phyloP scores from a whole-genome alignment of 2,888 invertebrate species.

The Xiphydria camelus region DNA sequence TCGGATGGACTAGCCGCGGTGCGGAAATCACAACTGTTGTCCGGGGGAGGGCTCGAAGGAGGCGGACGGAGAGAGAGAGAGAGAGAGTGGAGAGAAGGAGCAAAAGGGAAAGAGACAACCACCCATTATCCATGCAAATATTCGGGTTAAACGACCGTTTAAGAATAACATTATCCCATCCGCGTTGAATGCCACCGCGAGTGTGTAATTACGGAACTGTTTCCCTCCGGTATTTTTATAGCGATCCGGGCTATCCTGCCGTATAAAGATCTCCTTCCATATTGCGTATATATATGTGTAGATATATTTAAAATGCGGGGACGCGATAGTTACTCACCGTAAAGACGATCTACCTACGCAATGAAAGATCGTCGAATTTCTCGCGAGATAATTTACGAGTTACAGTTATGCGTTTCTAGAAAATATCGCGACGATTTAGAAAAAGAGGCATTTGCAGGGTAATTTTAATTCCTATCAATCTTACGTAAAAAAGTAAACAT shows the following conservation, averaged over 20 bases:
- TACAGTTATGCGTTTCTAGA: no score
- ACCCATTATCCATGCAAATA: constrained; percentile 16
- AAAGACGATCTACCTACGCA: no score
- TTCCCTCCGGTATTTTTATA: constrained; percentile 12
- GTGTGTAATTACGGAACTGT: constrained; percentile 25
- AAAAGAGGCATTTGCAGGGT: no score
- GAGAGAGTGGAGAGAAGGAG: background rate
- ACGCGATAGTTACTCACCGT: no score
- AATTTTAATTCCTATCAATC: no score
- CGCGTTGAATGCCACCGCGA: constrained; percentile 11
- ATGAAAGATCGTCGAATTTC: constrained; percentile 12
- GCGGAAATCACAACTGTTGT: no score
- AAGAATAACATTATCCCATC: constrained; percentile 16
- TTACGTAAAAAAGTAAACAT: no score
- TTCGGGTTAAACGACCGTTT: constrained; percentile 18
- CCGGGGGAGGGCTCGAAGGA: no score
- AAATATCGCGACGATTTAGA: no score
- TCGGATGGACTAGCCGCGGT: no score
- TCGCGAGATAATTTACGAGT: no score
- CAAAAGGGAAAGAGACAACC: constrained; percentile 6
- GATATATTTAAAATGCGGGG: constrained; percentile 7
- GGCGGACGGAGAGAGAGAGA: background rate
- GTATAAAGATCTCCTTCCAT: constrained; percentile 8
- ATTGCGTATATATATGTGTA: constrained; percentile 9
- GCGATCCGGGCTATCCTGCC: constrained; percentile 15